phyloP scores from a whole-genome alignment of 2,888 invertebrate species.

The Euspilapteryx auroguttella region DNA sequence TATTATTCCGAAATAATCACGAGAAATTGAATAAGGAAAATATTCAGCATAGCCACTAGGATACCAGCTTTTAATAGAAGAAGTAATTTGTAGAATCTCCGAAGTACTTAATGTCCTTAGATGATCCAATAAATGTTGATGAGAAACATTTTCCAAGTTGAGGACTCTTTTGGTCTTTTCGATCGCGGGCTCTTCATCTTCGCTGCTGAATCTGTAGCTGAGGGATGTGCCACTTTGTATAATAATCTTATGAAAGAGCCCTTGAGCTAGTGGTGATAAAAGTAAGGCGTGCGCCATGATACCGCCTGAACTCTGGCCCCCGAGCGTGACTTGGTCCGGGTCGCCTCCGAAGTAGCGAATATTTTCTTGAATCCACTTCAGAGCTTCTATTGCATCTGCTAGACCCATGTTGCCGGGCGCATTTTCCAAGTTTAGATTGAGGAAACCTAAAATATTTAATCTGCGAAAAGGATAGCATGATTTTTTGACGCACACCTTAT shows the following conservation, averaged over 20 bases:
- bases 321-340: conserved; percentile 10
- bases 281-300: conserved; percentile 13
- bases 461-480: conserved; percentile 8
- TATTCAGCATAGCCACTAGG: conserved; percentile 3
- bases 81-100: conserved; percentile 1
- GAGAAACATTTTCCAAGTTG: not conserved
- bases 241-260: conserved; percentile 8
- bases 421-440: conserved; percentile 11
- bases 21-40: conserved; percentile 4
- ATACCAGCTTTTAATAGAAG: conserved; percentile 1
- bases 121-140: conserved; percentile 3
- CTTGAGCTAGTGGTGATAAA: conserved; percentile 12
- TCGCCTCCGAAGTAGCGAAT: conserved; percentile 12
- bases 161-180: conserved; percentile 2
- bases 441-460: conserved; percentile 14
- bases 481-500: too few relatives aligned
- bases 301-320: conserved; percentile 15
- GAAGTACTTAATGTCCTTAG: conserved; percentile 1
- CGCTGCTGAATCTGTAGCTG: conserved; percentile 6
- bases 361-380: conserved; percentile 12
- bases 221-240: conserved; percentile 7
- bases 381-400: conserved; percentile 11
- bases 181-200: not conserved
- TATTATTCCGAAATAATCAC: conserved; percentile 2
- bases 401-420: conserved; percentile 13